These are phyloP conservation scores for Aphrophora alni DNA, from an alignment of 2,888 invertebrate genomes.

Conservation along the genomic window DNA sequence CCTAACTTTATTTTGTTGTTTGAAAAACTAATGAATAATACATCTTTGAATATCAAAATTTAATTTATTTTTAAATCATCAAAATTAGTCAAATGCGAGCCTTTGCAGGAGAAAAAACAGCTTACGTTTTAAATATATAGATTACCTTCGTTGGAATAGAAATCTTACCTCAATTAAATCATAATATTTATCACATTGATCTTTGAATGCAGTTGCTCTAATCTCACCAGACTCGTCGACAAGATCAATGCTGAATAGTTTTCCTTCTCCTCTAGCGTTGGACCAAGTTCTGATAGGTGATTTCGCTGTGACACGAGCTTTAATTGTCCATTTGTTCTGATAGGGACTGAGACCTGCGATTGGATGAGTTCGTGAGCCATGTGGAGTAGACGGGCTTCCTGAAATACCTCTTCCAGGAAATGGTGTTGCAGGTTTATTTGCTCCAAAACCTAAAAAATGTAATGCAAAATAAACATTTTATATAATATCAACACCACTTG, in stretches of 20 bases:
- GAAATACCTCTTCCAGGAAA: neutral
- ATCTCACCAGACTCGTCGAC: constrained; percentile 95
- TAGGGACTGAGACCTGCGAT: constrained; percentile 91
- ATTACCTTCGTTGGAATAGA: too few species aligned
- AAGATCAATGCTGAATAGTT: constrained; percentile 91
- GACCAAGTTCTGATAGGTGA: constrained; percentile 83
- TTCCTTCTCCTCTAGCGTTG: constrained; percentile 92
- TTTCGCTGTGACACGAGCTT: constrained; percentile 87
- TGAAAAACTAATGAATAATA: too few species aligned
- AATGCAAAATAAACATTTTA: too few species aligned
- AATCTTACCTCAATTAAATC: constrained; percentile 79
- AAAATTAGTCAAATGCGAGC: too few species aligned
- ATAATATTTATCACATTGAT: constrained; percentile 86
- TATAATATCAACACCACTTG: too few species aligned
- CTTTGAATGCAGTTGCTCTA: constrained; percentile 87
- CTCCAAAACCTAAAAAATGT: neutral
- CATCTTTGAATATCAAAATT: too few species aligned
- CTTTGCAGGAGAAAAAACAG: too few species aligned
- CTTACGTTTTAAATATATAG: too few species aligned
- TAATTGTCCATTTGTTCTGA: constrained; percentile 94
- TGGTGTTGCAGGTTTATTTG: neutral
- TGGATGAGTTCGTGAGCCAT: constrained; percentile 65
- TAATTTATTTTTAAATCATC: too few species aligned
- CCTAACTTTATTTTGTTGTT: too few species aligned
- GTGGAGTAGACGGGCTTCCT: neutral